Conservation (phyloP, 2,888 invertebrate genomes). For the Acanthococcus lagerstroemiae region DNA sequence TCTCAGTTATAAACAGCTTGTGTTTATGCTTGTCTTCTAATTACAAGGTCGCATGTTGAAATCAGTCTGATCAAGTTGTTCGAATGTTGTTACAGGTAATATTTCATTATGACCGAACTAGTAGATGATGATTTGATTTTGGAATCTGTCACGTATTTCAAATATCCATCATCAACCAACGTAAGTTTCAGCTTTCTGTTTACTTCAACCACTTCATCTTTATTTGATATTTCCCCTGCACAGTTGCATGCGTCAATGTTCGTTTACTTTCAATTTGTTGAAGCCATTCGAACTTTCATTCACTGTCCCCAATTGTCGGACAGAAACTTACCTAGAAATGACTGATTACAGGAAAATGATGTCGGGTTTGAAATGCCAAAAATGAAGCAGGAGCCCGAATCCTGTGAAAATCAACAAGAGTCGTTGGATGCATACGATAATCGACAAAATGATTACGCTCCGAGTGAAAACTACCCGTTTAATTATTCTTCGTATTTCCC, state of each 20-base stretch:
- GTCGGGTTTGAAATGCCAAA: conserved; percentile 19
- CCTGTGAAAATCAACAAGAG: conserved; percentile 1
- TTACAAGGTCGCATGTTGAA: too few relatives aligned
- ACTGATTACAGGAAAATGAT: conserved; percentile 23
- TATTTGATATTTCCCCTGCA: too few relatives aligned
- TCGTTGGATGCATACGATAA: conserved; percentile 2
- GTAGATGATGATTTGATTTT: conserved; percentile 25
- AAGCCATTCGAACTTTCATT: too few relatives aligned
- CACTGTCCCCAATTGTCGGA: too few relatives aligned
- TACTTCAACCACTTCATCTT: too few relatives aligned
- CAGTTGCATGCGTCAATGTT: not conserved
- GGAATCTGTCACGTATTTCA: conserved; percentile 28
- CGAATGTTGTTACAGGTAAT: too few relatives aligned
- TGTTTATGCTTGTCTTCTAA: too few relatives aligned
- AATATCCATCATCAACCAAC: conserved; percentile 25
- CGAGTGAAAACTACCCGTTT: conserved; percentile 20
- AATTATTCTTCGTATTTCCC: conserved; percentile 24
- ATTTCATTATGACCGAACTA: conserved; percentile 17
- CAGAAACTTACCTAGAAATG: too few relatives aligned
- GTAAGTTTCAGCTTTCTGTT: too few relatives aligned
- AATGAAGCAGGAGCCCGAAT: conserved; percentile 15
- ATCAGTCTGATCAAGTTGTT: too few relatives aligned
- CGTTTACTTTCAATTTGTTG: too few relatives aligned
- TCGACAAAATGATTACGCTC: conserved; percentile 9
- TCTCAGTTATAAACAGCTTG: too few relatives aligned